A percentile compares a stretch with the other conserved stretches of the same genome.
Evolutionary conservation across 2,888 invertebrate species (phyloP).

Genomic region (Colostygia pectinataria): DNA sequence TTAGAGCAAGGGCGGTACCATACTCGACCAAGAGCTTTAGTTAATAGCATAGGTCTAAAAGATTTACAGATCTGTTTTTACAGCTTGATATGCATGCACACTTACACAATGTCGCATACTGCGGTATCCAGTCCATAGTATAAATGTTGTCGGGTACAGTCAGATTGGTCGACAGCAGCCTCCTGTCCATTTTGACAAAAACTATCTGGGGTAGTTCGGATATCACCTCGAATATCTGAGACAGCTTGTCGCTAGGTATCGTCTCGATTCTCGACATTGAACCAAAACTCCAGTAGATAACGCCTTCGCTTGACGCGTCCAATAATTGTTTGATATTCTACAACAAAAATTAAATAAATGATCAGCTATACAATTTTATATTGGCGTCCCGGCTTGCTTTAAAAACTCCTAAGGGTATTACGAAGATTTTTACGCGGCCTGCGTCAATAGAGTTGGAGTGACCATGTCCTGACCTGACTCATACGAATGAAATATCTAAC

Average conservation of each 20-base stretch:
- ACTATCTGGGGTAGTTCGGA: constrained; percentile 79
- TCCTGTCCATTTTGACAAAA: constrained; percentile 79
- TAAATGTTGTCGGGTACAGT: constrained; percentile 77
- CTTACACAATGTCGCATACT: constrained; percentile 80
- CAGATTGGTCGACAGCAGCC: constrained; percentile 67
- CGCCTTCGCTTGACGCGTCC: constrained; percentile 72
- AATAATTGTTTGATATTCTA: constrained; percentile 71
- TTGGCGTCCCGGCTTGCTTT: too few species aligned
- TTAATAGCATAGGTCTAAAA: too few species aligned
- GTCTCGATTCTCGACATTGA: constrained; percentile 83
- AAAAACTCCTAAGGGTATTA: too few species aligned
- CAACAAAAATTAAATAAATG: constrained; percentile 12
- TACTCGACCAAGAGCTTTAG: too few species aligned
- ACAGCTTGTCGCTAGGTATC: constrained; percentile 70
- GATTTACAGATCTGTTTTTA: too few species aligned
- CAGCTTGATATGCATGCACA: too few species aligned
- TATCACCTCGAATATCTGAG: constrained; percentile 75
- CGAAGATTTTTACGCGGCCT: too few species aligned
- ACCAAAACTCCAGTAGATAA: constrained; percentile 84
- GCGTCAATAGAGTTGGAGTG: too few species aligned
- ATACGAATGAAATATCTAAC: too few species aligned
- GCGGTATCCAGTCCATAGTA: constrained; percentile 81
- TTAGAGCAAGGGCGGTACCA: too few species aligned
- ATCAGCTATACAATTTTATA: too few species aligned
- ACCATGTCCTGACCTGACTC: too few species aligned